A percentile compares a stretch with the other conserved stretches of the same genome.
phyloP scores from a whole-genome alignment of 2,797 vertebrate genomes.

The Melanotaenia pygmaea region DNA sequence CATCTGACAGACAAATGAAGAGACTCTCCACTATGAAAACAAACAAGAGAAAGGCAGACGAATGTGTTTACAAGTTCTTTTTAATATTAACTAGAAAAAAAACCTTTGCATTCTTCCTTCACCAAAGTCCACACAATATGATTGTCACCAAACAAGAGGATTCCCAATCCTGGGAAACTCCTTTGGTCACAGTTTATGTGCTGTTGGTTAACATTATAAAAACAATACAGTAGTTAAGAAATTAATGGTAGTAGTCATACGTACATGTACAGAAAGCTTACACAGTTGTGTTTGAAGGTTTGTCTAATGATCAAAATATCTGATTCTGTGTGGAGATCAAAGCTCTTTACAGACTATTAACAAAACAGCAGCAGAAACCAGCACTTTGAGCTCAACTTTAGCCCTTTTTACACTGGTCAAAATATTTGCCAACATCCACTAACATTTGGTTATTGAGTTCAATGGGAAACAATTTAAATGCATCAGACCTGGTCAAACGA shows the following conservation, averaged over 20 bases:
- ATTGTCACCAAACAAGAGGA: slow-evolving; percentile 39
- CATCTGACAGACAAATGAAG: slow-evolving; percentile 10
- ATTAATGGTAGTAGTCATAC: slow-evolving; percentile 17
- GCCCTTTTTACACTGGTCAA: too few species aligned
- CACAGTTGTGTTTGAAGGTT: slow-evolving; percentile 25
- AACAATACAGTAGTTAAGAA: slow-evolving; percentile 35
- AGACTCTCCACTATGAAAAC: neutral
- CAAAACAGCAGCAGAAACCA: slow-evolving; percentile 47
- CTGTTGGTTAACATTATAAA: slow-evolving; percentile 31
- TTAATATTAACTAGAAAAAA: slow-evolving; percentile 59
- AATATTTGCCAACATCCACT: too few species aligned
- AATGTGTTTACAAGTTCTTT: slow-evolving; percentile 35
- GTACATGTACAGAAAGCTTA: slow-evolving; percentile 33
- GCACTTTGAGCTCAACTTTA: slow-evolving; percentile 1
- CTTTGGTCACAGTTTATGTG: slow-evolving; percentile 39
- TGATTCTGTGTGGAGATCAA: slow-evolving; percentile 16
- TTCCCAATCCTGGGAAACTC: slow-evolving; percentile 21
- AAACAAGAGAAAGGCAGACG: slow-evolving; percentile 23
- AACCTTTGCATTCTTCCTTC: slow-evolving; percentile 44
- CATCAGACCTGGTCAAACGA: too few species aligned
- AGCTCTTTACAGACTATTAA: slow-evolving; percentile 24
- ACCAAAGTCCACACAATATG: slow-evolving; percentile 56
- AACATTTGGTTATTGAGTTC: too few species aligned
- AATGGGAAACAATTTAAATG: too few species aligned
- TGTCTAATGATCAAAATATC: slow-evolving; percentile 4